Conservation (phyloP, 1,140 invertebrate genomes). For the Zaprionus inermis region DNA sequence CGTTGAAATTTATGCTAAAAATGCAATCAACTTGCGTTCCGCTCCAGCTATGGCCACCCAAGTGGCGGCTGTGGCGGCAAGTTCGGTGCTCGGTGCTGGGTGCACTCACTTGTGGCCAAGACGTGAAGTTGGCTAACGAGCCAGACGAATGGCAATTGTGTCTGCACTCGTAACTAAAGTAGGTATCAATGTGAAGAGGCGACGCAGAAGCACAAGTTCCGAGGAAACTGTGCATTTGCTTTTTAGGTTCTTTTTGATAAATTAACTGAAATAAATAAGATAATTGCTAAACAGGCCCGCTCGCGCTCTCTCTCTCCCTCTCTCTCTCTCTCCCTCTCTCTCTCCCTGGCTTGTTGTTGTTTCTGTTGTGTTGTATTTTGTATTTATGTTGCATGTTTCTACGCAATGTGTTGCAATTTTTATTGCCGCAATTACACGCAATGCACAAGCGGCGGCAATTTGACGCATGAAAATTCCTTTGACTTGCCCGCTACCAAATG, state of each 20-base stretch:
- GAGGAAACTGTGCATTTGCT: constrained; percentile 70
- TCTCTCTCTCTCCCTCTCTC: too few relatives aligned
- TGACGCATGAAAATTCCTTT: constrained; percentile 80
- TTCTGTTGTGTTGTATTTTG: constrained; percentile 9
- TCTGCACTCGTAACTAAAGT: constrained; percentile 17
- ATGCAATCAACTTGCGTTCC: constrained; percentile 80
- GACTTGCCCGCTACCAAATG: constrained; percentile 49
- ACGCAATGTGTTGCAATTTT: constrained; percentile 82
- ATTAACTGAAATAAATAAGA: constrained; percentile 75
- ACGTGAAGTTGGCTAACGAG: constrained; percentile 62
- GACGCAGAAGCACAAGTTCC: constrained; percentile 8
- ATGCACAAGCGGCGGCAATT: constrained; percentile 76
- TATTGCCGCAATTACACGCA: constrained; percentile 80
- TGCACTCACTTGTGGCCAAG: constrained; percentile 47
- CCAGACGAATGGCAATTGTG: constrained; percentile 64
- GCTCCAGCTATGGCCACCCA: constrained; percentile 72
- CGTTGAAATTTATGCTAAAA: constrained; percentile 83
- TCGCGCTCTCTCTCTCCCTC: too few relatives aligned
- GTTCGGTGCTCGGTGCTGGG: background rate
- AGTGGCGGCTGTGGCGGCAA: too few relatives aligned
- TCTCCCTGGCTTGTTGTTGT: background rate
- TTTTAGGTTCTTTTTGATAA: constrained; percentile 77
- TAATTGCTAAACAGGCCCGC: constrained; percentile 55
- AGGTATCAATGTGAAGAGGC: background rate
- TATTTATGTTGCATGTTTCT: constrained; percentile 69